A percentile compares a stretch with the other conserved stretches of the same genome.
These are phyloP conservation scores for Lepidurus apus DNA, from an alignment of 1,140 invertebrate genomes.

Conservation along the genomic window DNA sequence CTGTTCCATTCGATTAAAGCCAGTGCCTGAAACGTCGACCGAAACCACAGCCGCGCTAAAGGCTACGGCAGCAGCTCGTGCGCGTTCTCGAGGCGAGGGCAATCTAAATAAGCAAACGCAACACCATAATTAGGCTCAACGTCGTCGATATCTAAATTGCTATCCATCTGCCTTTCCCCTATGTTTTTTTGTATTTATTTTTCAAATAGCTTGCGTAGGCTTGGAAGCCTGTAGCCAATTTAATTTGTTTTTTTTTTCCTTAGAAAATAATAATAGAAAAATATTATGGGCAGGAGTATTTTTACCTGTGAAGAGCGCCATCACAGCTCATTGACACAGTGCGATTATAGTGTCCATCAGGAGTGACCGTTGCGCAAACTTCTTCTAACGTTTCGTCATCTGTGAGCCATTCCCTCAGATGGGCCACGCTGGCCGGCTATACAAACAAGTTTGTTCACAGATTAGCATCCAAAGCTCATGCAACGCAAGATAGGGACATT, in stretches of 20 bases:
- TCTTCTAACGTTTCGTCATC: conserved; percentile 68
- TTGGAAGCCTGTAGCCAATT: too few species aligned
- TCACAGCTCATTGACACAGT: conserved; percentile 39
- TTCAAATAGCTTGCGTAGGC: too few species aligned
- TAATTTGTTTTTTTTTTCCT: conserved; percentile 56
- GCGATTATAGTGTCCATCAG: conserved; percentile 46
- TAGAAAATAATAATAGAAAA: conserved; percentile 47
- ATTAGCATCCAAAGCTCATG: conserved; percentile 41
- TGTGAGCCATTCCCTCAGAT: conserved; percentile 75
- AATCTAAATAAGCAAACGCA: conserved; percentile 30
- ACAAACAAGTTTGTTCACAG: conserved; percentile 40
- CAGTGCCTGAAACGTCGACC: conserved; percentile 76
- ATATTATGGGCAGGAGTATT: conserved; percentile 70
- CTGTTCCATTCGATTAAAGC: conserved; percentile 78
- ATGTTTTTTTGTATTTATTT: too few species aligned
- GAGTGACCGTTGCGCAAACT: conserved; percentile 54
- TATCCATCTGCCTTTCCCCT: too few species aligned
- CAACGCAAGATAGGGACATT: too few species aligned
- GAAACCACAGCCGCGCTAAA: conserved; percentile 79
- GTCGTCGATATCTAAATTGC: neutral
- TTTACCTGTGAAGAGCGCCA: conserved; percentile 53
- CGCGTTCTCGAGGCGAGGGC: conserved; percentile 45
- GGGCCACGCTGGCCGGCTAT: conserved; percentile 71
- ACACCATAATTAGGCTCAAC: neutral
- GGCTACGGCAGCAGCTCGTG: conserved; percentile 47